Conservation (phyloP, 2,797 vertebrate genomes). For the Enteromius thamalakanensis region DNA sequence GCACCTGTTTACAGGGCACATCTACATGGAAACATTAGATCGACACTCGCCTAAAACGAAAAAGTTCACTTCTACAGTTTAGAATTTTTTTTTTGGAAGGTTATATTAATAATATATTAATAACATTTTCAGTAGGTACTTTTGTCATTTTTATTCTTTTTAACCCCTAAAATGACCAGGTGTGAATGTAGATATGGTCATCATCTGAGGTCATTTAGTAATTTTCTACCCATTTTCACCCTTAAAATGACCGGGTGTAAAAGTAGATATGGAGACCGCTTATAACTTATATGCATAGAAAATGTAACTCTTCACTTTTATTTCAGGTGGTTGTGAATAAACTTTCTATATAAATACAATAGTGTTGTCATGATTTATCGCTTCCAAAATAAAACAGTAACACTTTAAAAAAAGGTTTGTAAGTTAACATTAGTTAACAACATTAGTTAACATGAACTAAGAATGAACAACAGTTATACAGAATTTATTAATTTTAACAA, state of each 20-base stretch:
- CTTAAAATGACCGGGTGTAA: not conserved
- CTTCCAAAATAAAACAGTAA: no score
- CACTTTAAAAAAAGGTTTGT: no score
- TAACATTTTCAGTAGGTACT: not conserved
- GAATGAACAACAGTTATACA: no score
- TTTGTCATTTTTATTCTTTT: not conserved
- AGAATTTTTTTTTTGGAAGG: not conserved
- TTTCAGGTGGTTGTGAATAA: not conserved
- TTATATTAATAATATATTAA: no score
- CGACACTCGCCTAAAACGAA: not conserved
- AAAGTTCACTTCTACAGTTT: not conserved
- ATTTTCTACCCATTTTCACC: not conserved
- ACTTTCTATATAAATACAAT: not conserved
- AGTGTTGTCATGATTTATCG: no score
- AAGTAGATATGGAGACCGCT: not conserved
- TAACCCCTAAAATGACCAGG: not conserved
- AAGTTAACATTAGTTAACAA: no score
- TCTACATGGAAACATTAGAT: constrained; percentile 4
- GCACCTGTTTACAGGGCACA: constrained; percentile 66
- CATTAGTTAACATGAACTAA: no score
- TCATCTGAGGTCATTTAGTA: not conserved
- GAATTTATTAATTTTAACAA: no score
- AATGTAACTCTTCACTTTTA: not conserved
- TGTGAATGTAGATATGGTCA: not conserved
- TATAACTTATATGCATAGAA: not conserved